Conservation (phyloP, 2,797 vertebrate genomes). For the Hoplostethus atlanticus region DNA sequence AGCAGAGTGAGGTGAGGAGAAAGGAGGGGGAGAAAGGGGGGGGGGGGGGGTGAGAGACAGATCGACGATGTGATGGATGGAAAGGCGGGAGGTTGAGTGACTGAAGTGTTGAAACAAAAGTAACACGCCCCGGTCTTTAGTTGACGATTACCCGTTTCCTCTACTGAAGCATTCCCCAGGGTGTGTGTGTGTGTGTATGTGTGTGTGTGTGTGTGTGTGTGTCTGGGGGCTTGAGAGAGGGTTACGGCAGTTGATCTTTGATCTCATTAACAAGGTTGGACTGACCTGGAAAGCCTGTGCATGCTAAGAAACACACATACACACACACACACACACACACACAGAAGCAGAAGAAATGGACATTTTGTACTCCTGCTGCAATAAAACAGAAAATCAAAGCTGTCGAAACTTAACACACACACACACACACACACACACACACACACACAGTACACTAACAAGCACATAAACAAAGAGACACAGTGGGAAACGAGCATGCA, state of each 20-base stretch:
- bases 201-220: constrained; percentile 12
- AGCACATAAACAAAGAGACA: constrained; percentile 48
- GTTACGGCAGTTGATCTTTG: constrained; percentile 42
- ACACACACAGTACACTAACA: constrained; percentile 38
- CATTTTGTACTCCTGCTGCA: constrained; percentile 33
- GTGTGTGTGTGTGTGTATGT: neutral
- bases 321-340: no score
- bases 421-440: constrained; percentile 22
- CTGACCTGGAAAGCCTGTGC: constrained; percentile 24
- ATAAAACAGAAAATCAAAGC: constrained; percentile 54
- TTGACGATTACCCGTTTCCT: neutral
- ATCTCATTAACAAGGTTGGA: constrained; percentile 50
- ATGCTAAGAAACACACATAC: constrained; percentile 14
- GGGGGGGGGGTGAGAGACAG: constrained; percentile 37
- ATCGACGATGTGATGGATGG: constrained; percentile 18
- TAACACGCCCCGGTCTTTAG: constrained; percentile 7
- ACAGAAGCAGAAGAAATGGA: constrained; percentile 6
- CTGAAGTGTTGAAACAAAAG: constrained; percentile 17
- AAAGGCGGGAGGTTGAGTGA: no score
- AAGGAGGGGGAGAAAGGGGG: neutral
- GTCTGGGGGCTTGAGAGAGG: neutral
- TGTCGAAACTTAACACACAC: constrained; percentile 37
- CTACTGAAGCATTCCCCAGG: neutral
- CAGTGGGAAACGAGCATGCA: constrained; percentile 2
- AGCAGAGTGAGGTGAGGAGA: constrained; percentile 21